Conservation (phyloP, 35 echinoderm and acorn worm species). For the Stichopus chloronotus region DNA sequence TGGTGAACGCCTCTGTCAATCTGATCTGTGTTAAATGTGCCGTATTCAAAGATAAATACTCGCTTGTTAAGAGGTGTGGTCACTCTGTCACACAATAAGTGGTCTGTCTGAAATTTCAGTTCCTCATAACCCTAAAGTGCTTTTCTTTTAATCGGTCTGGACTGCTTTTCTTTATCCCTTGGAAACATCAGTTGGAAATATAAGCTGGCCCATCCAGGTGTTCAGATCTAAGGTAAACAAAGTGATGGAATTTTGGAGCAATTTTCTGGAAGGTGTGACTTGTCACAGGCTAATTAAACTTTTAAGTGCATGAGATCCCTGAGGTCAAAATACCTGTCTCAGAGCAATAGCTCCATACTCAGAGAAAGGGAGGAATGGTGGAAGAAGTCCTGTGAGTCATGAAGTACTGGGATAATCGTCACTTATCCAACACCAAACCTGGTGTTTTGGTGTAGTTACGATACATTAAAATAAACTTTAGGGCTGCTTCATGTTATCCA, state of each 20-base stretch:
- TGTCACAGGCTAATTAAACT: slow-evolving; percentile 54
- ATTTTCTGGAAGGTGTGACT: slow-evolving; percentile 34
- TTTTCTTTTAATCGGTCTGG: not conserved
- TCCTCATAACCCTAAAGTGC: not conserved
- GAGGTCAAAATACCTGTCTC: not conserved
- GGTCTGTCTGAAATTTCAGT: slow-evolving; percentile 16
- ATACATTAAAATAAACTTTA: no score
- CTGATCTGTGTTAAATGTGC: slow-evolving; percentile 18
- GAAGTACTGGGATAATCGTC: not conserved
- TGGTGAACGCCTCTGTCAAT: not conserved
- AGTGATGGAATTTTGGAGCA: not conserved
- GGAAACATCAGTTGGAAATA: not conserved
- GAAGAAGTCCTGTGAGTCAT: not conserved
- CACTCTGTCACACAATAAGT: slow-evolving; percentile 13
- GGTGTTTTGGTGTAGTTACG: no score
- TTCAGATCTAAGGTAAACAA: slow-evolving; percentile 37
- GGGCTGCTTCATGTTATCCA: no score
- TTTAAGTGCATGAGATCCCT: not conserved
- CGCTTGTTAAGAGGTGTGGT: slow-evolving; percentile 21
- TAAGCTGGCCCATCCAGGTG: slow-evolving; percentile 26
- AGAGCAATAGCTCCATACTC: not conserved
- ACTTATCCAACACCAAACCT: no score
- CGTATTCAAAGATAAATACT: not conserved
- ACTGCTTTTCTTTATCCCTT: not conserved
- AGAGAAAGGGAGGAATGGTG: not conserved